Evolutionary conservation across 2,113 vertebrate species (phyloP), one percentile per base, ranked within the genome.

Genomic region (Ammospiza nelsoni): DNA sequence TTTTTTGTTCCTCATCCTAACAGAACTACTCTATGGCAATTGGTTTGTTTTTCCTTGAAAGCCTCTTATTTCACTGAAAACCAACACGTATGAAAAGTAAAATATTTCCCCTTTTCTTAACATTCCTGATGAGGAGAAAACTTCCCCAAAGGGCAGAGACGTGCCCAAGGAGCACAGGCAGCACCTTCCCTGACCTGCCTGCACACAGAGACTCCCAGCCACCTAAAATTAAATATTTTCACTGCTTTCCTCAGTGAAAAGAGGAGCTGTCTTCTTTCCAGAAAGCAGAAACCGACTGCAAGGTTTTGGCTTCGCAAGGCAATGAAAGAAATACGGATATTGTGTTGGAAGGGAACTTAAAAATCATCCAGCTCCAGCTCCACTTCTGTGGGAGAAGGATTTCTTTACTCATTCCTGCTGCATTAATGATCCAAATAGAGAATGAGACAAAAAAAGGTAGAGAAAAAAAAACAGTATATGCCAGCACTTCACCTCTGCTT

Each of bases 101-200:
- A 89, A 49, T 43, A 87, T 65, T 87, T 95, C 35, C 63, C 13
- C 15, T 74, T 92, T 87, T 89, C 65, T 87, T 5, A 3, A 25
- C 22, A n/a, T 67, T 44, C 21, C 9, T 49, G 33, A 11, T 0
- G 4, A 13, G 24, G 6, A 67, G 4, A 29, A 88, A 69, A 35
- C 31, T 77, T 74, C 65, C 61, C 61, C 61, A 68, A 67, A 84
- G 16, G 11, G 14, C 5, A 2, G 31, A 69, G n/a, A 31, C 0
- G 2, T 29, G 54, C 16, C 54, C 35, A 28, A 69, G 17, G n/a
- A 49, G 44, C 9, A 23, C 1, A 11, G 61, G 37, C 5, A 15
- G 33, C 3, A 12, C 17, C 16, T 51, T 19, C 54, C 12, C 18
- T 41, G 5, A 2, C n/a, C 65, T 35, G 9, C 2, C 0, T 28